These are phyloP conservation scores for Castor canadensis DNA, from an alignment of 2,113 vertebrate genomes.

Conservation along the genomic window DNA sequence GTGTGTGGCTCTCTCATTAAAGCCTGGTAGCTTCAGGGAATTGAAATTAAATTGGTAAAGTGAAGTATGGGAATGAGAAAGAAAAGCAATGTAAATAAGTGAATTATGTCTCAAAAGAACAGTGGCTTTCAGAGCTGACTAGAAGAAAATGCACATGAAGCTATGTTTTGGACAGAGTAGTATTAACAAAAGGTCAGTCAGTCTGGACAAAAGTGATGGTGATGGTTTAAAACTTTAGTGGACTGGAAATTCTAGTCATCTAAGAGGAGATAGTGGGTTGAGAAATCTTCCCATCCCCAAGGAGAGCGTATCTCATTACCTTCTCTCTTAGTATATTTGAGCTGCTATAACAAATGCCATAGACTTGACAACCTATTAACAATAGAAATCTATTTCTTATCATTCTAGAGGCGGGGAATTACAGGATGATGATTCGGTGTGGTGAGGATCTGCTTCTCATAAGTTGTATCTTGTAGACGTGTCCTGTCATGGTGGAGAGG, in stretches of 20 bases:
- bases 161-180: not conserved
- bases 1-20: not conserved
- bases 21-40: not conserved
- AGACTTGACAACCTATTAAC: not conserved
- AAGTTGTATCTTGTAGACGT: not conserved
- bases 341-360: not conserved
- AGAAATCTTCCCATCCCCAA: not conserved
- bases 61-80: not conserved
- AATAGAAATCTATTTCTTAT: not conserved
- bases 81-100: not conserved
- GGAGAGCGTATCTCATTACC: rapidly evolving
- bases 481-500: not conserved
- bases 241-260: not conserved
- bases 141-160: not conserved
- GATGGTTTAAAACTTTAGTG: not conserved
- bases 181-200: not conserved
- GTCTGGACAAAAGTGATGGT: not conserved
- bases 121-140: not conserved
- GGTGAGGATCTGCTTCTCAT: not conserved
- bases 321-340: not conserved
- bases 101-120: not conserved
- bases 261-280: not conserved
- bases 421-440: too few relatives aligned
- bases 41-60: conserved; percentile 4
- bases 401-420: not conserved